A percentile compares a stretch with the other conserved stretches of the same genome.
Conservation (phyloP, 2,797 vertebrate species). For the Rhinichthys osculus region DNA sequence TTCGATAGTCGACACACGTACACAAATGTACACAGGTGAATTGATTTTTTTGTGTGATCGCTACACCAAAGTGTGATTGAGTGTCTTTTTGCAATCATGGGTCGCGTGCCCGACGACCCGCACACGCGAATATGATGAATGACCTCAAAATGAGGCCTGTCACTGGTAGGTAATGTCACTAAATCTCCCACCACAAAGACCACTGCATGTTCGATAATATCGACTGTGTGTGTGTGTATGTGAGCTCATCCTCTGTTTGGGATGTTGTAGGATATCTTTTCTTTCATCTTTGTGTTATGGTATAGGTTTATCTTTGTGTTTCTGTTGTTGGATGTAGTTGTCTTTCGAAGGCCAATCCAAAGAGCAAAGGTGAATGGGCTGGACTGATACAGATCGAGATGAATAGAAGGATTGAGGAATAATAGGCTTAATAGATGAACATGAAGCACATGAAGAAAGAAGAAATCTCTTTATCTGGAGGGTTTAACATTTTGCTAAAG, state of each 20-base stretch:
- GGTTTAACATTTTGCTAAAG: slow-evolving; percentile 26
- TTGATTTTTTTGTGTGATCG: slow-evolving; percentile 56
- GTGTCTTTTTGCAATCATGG: slow-evolving; percentile 55
- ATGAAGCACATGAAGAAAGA: neutral
- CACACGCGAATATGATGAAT: slow-evolving; percentile 65
- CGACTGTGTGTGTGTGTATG: slow-evolving; percentile 48
- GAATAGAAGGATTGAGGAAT: slow-evolving; percentile 59
- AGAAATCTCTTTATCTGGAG: slow-evolving; percentile 9
- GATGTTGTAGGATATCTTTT: slow-evolving; percentile 25
- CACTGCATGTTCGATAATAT: slow-evolving; percentile 58
- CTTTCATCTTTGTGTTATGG: slow-evolving; percentile 43
- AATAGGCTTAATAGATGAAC: slow-evolving; percentile 56
- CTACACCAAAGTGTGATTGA: slow-evolving; percentile 46
- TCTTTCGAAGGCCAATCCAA: neutral
- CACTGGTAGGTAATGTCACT: slow-evolving; percentile 60
- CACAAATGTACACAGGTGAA: slow-evolving; percentile 48
- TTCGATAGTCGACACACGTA: slow-evolving; percentile 27
- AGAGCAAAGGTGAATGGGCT: slow-evolving; percentile 46
- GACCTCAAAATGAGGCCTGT: slow-evolving; percentile 61
- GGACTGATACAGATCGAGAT: slow-evolving; percentile 59
- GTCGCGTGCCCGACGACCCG: slow-evolving; percentile 25
- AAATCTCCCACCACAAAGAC: slow-evolving; percentile 59
- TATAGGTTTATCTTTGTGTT: slow-evolving; percentile 21
- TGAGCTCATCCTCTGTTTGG: slow-evolving; percentile 57
- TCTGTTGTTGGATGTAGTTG: slow-evolving; percentile 36